Base-by-base conservation (phyloP, 2,888 invertebrate species). In the Orchestes rusci region DNA sequence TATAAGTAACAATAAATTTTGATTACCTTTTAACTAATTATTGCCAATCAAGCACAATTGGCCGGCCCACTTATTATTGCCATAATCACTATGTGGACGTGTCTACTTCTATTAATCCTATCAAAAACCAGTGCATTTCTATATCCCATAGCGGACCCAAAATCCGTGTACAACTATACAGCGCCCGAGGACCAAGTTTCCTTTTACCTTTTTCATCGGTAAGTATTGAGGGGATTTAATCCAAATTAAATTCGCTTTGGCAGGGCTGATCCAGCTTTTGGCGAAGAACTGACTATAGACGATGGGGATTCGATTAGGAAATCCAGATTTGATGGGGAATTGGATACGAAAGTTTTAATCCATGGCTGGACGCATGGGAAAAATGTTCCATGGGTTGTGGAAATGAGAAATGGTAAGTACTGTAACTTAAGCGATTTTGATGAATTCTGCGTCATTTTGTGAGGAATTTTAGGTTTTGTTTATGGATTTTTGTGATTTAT, bases 311-410 rank as follows among this genome's bases (percentile, higher is more conserved):
- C 59, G 4, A 37, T 64, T 36, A 31, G 48, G 16, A 33, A 45
- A 13, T 62, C 64, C 10, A 48, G 55, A 46, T 64, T 61, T 48
- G 50, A 64, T 55, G 45, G 51, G 16, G 48, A 53, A 36, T 46
- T 58, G 31, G 57, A 61, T 4, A 63, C 62, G 4, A 64, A 60
- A 48, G 50, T 67, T 27, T 56, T 67, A 7, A 61, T 65, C 17
- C 66, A 66, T 50, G 66, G 64, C 19, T 66, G 65, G 65, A 62
- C 63, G 2, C 64, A 66, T 45, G 51, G 54, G 3, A 58, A 54
- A 43, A 52, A 63, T 34, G 56, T 60, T 1, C 59, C 61, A 15
- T 66, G 65, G 66, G 27, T 66, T 3, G 44, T 50, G 10, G 63
- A 66, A 51, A 62, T 66, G 62, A 50, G 59, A 45, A 59, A 62